Base-by-base conservation (phyloP, 2,797 vertebrate genomes). In the Brachyrhaphis roseni region DNA sequence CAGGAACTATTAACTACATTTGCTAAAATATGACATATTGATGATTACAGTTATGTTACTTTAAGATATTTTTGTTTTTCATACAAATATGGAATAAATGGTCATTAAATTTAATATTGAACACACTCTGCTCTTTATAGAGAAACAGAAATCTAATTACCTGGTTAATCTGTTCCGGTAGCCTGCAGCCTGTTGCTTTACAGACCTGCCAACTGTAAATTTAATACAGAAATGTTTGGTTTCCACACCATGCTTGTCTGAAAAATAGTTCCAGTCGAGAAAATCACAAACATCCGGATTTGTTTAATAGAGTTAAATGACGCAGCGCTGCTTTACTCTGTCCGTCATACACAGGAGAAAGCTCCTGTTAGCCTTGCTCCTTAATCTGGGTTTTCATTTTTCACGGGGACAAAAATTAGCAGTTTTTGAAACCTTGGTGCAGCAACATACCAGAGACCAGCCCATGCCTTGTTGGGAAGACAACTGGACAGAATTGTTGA, bases 401-500 rank as follows among this genome's bases (percentile, higher is more conserved):
- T 70, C 39, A 43, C 1, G 2, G 39, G 66, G 4, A 43, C 10
- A 43, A 43, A 43, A 55, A 55, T n/a, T 1, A 55, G 53, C 26
- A 0, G 53, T 55, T n/a, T 70, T 70, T 70, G 34, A 64, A 66
- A 66, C 3, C 7, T 39, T 10, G 6, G 34, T 36, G 31, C 16
- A 11, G 31, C 34, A 36, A 18, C 18, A 39, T 23, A n/a, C 66
- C 39, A n/a, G 39, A 43, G 39, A 70, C 66, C 66, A 43, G 66
- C 39, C 66, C 66, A 43, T 43, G 36, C 66, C 39, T 43, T 68
- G 43, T 46, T 53, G 59, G 36, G 41, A 64, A 49, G 74, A 84
- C n/a, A 8, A 57, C 75, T 12, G 10, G 79, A 83, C 77, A 77
- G 78, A 68, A 47, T 55, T 34, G 70, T 79, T 75, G 51, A 81